Base-by-base conservation (phyloP, 2,888 invertebrate genomes). In the Trichogramma evanescens region DNA sequence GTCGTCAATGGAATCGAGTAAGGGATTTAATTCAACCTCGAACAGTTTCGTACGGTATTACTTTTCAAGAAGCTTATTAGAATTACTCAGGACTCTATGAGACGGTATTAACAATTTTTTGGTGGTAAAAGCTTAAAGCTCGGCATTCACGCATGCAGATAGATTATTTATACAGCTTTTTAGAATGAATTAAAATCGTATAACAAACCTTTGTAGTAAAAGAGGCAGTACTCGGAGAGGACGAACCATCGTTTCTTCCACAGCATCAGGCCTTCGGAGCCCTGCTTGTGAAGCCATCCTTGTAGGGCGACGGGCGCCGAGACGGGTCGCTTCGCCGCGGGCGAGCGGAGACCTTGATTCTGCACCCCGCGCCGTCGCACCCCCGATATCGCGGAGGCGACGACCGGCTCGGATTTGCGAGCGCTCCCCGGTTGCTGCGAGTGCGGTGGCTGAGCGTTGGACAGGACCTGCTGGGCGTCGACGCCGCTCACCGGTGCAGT, bases 221-320 rank as follows among this genome's bases (percentile, higher is more conserved):
- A 95, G 64, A 95, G 83, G 74, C 94, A 94, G 78, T 92, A 95
- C 76, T 95, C 94, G 42, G 93, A 91, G 59, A 95, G 82, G 48
- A 95, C 95, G 80, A 93, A 95, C 95, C 95, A 95, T 63, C 95
- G 84, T 75, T 91, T 93, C 75, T 94, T 89, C 95, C 95, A 95
- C 49, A 93, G 86, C 84, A 93, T 95, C 4, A 95, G 81, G 6
- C 94, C 94, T 72, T 93, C 93, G 44, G 93, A 93, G 56, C 95
- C 95, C 80, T 95, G 93, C 74, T 95, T 94, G 78, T 93, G 89
- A 54, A 95, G 81, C 88, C 95, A 93, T 26, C 95, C 95, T 68
- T 91, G 87, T 71, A 92, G 84, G 0, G 92, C 86, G 6, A 95
- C 93, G 6, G 91, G 89, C 1, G 93, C 90, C 50, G 91, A 86